These are phyloP conservation scores for Ganaspis brasiliensis DNA, from an alignment of 2,888 invertebrate species.

Conservation along the genomic window DNA sequence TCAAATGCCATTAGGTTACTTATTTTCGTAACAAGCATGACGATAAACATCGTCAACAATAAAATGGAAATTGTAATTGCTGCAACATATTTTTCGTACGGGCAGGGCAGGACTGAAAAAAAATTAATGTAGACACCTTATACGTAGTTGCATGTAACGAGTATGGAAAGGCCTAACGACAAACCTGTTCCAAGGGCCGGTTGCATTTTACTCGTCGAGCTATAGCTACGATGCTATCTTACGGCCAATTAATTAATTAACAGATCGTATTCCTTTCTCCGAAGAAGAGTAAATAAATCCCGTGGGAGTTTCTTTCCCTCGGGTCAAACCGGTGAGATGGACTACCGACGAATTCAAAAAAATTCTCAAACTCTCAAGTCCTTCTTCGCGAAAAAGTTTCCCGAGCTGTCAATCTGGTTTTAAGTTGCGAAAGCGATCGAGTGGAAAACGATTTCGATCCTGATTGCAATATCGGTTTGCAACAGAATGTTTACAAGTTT, in stretches of 20 bases:
- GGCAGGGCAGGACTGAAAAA: constrained; percentile 45
- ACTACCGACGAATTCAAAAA: not conserved
- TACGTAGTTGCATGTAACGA: constrained; percentile 48
- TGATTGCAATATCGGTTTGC: no score
- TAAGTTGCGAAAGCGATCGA: constrained; percentile 11
- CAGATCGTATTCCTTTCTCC: constrained; percentile 56
- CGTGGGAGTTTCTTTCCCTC: constrained; percentile 27
- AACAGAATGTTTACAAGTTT: no score
- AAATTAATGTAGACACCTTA: constrained; percentile 57
- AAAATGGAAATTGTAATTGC: constrained; percentile 39
- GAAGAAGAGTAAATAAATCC: constrained; percentile 57
- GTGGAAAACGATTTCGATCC: constrained; percentile 22
- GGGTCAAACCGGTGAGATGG: constrained; percentile 26
- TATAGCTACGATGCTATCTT: constrained; percentile 57
- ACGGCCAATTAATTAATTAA: constrained; percentile 62
- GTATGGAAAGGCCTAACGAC: constrained; percentile 51
- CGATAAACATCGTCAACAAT: constrained; percentile 32
- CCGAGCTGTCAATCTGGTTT: constrained; percentile 27
- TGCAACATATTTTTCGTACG: constrained; percentile 8
- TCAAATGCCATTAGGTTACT: constrained; percentile 23
- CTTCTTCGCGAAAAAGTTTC: constrained; percentile 8
- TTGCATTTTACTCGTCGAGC: constrained; percentile 50
- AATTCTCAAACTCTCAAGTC: constrained; percentile 4
- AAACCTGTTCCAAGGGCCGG: constrained; percentile 60
- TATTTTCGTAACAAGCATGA: constrained; percentile 21